A percentile compares a stretch with the other conserved stretches of the same genome.
Evolutionary conservation across 2,888 invertebrate species (phyloP).

Genomic region (Neoitamus cyanurus): DNA sequence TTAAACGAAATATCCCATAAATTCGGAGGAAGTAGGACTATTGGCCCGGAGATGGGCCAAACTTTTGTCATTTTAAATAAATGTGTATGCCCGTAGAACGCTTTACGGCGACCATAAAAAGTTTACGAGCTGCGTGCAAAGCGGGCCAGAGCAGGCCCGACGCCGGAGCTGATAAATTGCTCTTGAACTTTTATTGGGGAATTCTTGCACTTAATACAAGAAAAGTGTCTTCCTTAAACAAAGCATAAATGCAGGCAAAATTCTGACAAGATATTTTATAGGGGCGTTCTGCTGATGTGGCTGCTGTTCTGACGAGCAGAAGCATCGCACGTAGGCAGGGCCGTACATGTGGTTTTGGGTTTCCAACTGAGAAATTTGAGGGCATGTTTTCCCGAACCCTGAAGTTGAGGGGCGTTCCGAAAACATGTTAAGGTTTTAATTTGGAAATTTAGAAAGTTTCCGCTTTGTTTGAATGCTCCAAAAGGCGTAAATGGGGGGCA

Average conservation of each 20-base stretch:
- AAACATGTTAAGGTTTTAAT: neutral
- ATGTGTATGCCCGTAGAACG: neutral
- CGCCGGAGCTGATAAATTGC: neutral
- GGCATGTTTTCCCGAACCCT: neutral
- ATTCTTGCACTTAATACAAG: neutral
- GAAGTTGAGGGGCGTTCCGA: neutral
- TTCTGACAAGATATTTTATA: neutral
- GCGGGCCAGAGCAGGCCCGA: neutral
- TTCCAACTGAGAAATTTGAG: neutral
- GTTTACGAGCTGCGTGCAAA: neutral
- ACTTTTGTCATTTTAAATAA: slow-evolving; percentile 5
- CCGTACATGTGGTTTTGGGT: neutral
- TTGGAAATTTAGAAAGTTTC: neutral
- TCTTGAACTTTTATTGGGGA: neutral
- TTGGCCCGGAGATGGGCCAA: neutral
- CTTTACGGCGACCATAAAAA: neutral
- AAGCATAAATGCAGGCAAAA: neutral
- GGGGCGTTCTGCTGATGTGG: neutral
- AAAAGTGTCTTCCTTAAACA: neutral
- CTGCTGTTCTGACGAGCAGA: neutral
- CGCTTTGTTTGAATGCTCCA: neutral
- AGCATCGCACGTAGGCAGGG: neutral
- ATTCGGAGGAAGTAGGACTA: neutral
- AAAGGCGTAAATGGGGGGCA: neutral
- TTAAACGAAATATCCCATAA: neutral